phyloP scores from a whole-genome alignment of 2,888 invertebrate genomes.

The Yponomeuta evonymella region DNA sequence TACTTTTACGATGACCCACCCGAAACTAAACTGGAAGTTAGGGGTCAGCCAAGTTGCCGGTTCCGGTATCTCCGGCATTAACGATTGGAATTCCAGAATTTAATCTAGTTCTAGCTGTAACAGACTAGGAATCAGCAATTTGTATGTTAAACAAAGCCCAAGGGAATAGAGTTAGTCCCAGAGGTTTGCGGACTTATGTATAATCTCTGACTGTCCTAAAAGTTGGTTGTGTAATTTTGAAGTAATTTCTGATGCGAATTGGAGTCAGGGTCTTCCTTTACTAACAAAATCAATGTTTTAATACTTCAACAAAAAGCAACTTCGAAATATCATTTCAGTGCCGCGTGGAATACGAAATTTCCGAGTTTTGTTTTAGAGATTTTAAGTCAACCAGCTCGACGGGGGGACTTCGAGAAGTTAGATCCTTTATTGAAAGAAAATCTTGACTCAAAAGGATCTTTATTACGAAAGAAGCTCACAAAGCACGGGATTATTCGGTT shows the following conservation, averaged over 20 bases:
- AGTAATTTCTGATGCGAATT: background rate
- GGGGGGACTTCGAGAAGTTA: too few species aligned
- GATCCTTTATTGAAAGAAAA: too few species aligned
- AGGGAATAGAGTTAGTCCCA: background rate
- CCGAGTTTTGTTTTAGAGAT: too few species aligned
- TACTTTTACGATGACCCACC: conserved; percentile 1
- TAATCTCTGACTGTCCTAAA: background rate
- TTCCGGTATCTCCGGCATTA: background rate
- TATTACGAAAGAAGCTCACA: too few species aligned
- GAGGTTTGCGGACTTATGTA: background rate
- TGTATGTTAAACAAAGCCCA: background rate
- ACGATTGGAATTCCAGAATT: background rate
- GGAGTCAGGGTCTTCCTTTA: background rate
- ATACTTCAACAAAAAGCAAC: background rate
- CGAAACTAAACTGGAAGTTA: background rate
- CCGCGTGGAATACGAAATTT: too few species aligned
- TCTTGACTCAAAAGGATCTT: too few species aligned
- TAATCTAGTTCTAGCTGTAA: background rate
- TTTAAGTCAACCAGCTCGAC: too few species aligned
- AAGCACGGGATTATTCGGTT: too few species aligned
- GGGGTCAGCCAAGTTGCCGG: background rate
- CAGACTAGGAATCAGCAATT: background rate
- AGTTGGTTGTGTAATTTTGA: background rate
- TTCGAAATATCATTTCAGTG: background rate
- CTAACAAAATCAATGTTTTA: background rate